Conservation (phyloP, 2,888 invertebrate genomes). For the Plagodis dolabraria region DNA sequence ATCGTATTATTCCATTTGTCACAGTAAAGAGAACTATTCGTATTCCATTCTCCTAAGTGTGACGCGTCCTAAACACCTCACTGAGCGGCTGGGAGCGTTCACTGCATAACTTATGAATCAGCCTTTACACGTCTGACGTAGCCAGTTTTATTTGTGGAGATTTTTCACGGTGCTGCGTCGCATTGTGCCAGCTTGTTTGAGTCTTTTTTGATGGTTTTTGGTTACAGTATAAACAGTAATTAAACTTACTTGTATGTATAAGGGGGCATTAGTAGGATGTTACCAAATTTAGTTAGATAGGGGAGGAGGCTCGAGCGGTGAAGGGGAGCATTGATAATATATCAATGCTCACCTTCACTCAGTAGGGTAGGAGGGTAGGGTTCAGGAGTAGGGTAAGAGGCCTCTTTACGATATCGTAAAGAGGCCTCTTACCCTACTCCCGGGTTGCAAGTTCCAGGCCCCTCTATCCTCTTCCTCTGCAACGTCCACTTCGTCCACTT, state of each 20-base stretch:
- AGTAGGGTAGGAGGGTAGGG: no score
- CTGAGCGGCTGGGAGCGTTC: slow-evolving; percentile 22
- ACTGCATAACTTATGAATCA: slow-evolving; percentile 38
- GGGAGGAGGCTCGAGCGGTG: no score
- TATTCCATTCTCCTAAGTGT: slow-evolving; percentile 18
- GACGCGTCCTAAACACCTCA: slow-evolving; percentile 20
- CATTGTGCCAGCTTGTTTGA: slow-evolving; percentile 51
- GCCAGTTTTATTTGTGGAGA: slow-evolving; percentile 67
- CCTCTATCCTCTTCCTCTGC: no score
- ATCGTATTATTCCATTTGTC: slow-evolving; percentile 17
- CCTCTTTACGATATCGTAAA: no score
- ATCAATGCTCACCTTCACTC: no score
- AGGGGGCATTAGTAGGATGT: background rate
- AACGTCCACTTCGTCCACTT: no score
- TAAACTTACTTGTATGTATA: background rate
- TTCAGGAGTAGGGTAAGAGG: no score
- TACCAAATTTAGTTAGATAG: no score
- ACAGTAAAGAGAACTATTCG: slow-evolving; percentile 14
- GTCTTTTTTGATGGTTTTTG: slow-evolving; percentile 15
- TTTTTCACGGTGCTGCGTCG: slow-evolving; percentile 67
- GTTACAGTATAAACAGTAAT: slow-evolving; percentile 6
- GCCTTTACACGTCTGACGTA: slow-evolving; percentile 40
- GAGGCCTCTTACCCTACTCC: no score
- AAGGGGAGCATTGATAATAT: no score
- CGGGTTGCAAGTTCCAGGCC: no score